These are phyloP conservation scores for Fulica atra DNA, from an alignment of 2,113 vertebrate genomes.

Conservation along the genomic window DNA sequence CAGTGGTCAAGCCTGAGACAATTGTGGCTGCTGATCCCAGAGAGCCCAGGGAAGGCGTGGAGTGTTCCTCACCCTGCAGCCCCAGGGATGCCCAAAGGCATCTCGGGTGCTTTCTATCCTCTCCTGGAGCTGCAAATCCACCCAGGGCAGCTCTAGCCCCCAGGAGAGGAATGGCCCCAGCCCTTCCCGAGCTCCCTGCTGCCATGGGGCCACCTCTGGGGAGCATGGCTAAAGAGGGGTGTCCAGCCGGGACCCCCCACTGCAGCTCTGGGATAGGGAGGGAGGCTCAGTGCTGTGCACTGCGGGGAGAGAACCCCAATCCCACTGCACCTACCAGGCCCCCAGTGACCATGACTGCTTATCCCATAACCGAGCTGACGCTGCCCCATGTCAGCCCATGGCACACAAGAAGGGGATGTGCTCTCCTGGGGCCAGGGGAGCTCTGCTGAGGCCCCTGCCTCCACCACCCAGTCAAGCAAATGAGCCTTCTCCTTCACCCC, in stretches of 20 bases:
- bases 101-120: neutral
- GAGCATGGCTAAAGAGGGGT: neutral
- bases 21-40: accelerated
- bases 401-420: neutral
- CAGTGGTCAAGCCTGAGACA: neutral
- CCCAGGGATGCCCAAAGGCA: neutral
- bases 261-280: neutral
- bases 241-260: neutral
- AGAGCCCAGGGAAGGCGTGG: accelerated
- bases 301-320: neutral
- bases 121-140: neutral
- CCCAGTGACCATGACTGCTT: no score
- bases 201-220: neutral
- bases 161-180: neutral
- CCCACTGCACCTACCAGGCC: accelerated
- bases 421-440: accelerated
- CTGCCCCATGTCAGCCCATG: neutral
- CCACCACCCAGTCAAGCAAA: neutral
- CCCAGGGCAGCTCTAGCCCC: neutral
- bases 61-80: neutral
- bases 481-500: neutral
- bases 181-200: neutral
- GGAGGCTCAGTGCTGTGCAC: accelerated
- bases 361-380: neutral
- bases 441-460: neutral